A percentile compares a stretch with the other conserved stretches of the same genome.
Conservation (phyloP, 2,797 vertebrate species). For the Eleutherodactylus coqui region DNA sequence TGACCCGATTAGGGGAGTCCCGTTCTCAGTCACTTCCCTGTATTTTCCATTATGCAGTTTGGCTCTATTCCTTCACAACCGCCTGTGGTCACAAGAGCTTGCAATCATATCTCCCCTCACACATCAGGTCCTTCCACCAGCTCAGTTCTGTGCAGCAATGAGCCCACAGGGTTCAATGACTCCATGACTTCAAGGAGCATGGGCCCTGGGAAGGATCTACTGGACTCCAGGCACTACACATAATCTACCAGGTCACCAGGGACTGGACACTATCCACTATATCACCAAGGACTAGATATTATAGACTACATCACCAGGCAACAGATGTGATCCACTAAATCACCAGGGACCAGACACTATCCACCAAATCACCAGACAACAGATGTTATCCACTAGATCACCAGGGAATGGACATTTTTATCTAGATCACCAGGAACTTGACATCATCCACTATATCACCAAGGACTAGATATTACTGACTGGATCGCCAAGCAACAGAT, state of each 20-base stretch:
- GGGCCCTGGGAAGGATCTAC: too few species aligned
- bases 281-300: background rate
- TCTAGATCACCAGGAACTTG: background rate
- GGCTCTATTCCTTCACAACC: background rate
- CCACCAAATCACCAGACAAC: background rate
- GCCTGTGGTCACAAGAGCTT: background rate
- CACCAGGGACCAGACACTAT: background rate
- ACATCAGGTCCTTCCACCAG: background rate
- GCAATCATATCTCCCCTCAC: background rate
- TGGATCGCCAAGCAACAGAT: background rate
- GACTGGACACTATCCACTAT: too few species aligned
- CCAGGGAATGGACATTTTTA: background rate
- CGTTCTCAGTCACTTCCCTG: too few species aligned
- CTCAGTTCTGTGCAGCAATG: background rate
- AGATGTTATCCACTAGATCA: background rate
- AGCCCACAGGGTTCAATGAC: too few species aligned
- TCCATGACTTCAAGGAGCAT: too few species aligned
- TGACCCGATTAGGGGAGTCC: background rate
- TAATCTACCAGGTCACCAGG: background rate
- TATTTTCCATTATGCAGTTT: background rate
- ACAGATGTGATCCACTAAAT: background rate
- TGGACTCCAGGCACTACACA: too few species aligned
- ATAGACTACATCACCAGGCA: background rate
- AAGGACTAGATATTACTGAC: background rate
- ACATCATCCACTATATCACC: background rate